phyloP scores from a whole-genome alignment of 37 sponge, comb jelly and placozoan species.

The Bolinopsis microptera region DNA sequence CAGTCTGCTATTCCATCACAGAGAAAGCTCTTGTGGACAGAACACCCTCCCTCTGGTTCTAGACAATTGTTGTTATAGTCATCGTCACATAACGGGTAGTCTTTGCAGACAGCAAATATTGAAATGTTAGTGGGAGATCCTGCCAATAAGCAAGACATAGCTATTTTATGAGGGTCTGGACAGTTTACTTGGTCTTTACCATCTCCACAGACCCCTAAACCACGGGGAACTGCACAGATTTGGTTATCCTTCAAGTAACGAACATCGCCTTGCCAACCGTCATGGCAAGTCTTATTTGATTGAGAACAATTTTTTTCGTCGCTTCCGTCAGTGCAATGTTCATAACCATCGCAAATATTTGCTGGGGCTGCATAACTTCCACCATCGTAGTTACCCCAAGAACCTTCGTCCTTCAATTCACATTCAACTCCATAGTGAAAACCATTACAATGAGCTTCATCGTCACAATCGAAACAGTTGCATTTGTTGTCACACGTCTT shows the following conservation, averaged over 20 bases:
- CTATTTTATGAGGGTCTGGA: background rate
- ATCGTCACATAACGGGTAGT: background rate
- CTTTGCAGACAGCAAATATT: background rate
- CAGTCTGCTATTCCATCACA: background rate
- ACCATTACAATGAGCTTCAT: background rate
- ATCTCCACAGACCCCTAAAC: background rate
- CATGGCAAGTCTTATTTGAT: background rate
- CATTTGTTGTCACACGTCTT: background rate
- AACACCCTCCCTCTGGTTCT: background rate
- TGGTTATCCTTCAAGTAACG: too few relatives aligned
- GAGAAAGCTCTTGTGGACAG: background rate
- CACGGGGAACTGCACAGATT: background rate
- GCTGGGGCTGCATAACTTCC: background rate
- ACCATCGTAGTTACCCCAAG: background rate
- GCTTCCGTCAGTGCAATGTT: background rate
- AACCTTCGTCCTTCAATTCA: too few relatives aligned
- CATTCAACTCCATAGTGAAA: background rate
- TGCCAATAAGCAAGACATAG: background rate
- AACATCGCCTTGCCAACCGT: background rate
- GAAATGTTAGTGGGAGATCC: background rate
- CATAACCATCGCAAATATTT: background rate
- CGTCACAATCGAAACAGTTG: background rate
- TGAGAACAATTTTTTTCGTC: background rate
- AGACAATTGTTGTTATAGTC: background rate
- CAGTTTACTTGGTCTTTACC: constrained; percentile 24